Base-by-base conservation (phyloP, 2,888 invertebrate genomes). In the Philopedon plagiatum region DNA sequence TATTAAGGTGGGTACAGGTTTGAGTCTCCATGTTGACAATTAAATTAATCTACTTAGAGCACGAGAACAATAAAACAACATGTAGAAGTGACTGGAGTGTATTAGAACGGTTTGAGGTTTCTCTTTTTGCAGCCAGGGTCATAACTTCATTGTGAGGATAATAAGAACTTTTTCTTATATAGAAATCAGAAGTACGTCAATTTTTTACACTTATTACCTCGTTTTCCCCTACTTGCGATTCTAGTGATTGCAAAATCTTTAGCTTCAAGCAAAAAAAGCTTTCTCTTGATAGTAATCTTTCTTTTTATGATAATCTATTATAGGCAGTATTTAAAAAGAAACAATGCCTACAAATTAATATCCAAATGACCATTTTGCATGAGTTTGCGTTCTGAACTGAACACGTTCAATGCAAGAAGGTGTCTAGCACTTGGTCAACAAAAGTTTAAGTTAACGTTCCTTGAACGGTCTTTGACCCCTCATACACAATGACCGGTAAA, bases 401-500 rank as follows among this genome's bases (percentile, higher is more conserved):
- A 23, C 37, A 65, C 56, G 44, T 54, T 54, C 26, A 49, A 34
- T 49, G 39, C 34, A 37, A 61, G 61, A 60, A 51, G 61, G 61
- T 68, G 49, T 51, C 58, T 68, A 34, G 56, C 41, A 56, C 64
- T 51, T 63, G 21, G 39, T 54, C 44, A 68, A 66, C 57, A 66
- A 51, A 60, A 64, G 64, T 51, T 64, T 39, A 41, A 39, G 58
- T 54, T 63, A 49, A 67, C 58, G 49, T 39, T 39, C 41, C 39
- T 23, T 29, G 61, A n/a, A 37, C 61, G 68, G 68, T 61, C 68
- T 51, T 54, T 54, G 61, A 68, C 61, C 68, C 54, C 54, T 61
- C 15, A 46, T 54, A 61, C 61, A 60, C 61, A 60, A 68, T 68
- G 68, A 51, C 61, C 67, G 60, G 60, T 46, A 39, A 60, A 67